Percentiles rank a stretch among this genome's conserved stretches.
phyloP scores from a whole-genome alignment of 2,888 invertebrate species.

The Hemaris fuciformis region DNA sequence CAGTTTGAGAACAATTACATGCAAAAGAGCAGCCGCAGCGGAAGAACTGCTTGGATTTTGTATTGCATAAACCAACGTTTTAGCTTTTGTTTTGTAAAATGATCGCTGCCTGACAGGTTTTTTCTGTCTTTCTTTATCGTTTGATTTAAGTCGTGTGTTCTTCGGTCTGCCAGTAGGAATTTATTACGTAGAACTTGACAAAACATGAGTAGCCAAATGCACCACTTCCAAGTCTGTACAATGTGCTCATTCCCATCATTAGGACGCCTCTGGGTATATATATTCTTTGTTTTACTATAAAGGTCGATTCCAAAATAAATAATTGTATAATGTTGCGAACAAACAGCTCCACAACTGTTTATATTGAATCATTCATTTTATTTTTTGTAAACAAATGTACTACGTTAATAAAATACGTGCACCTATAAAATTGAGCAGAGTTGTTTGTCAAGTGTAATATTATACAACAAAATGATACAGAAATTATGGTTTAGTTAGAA shows the following conservation, averaged over 20 bases:
- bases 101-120: too few species aligned
- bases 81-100: background rate
- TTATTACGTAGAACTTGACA: too few species aligned
- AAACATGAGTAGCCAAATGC: too few species aligned
- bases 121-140: too few species aligned
- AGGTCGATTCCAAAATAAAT: background rate
- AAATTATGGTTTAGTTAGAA: too few species aligned
- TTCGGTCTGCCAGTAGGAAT: too few species aligned
- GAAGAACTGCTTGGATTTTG: background rate
- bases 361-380: background rate
- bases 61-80: background rate
- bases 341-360: background rate
- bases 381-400: background rate
- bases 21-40: background rate
- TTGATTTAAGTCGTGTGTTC: too few species aligned
- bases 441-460: background rate
- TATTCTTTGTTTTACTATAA: background rate
- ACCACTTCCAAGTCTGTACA: too few species aligned
- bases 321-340: background rate
- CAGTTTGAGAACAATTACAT: background rate
- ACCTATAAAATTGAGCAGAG: too few species aligned
- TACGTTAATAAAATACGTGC: background rate
- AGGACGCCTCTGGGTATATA: too few species aligned
- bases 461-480: too few species aligned
- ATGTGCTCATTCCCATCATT: too few species aligned